These are phyloP conservation scores for mouse (Mus musculus) DNA, from an alignment of 2,113 vertebrate genomes.

Conservation along the genomic window DNA sequence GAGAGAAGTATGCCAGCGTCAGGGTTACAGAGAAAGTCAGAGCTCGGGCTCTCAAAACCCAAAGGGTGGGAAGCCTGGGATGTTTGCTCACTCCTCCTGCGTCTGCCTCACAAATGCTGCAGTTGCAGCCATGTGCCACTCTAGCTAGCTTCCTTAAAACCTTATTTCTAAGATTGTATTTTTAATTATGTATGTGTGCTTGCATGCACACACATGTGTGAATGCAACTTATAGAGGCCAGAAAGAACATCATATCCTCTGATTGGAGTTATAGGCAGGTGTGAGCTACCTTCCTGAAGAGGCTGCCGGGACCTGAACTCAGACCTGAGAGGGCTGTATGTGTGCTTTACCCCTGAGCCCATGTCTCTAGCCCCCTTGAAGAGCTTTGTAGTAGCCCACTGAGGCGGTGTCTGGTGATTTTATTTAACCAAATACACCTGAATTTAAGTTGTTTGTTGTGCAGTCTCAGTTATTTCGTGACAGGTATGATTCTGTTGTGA, in stretches of 20 bases:
- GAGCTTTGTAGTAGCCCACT: background rate
- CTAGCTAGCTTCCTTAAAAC: background rate
- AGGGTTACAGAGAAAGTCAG: background rate
- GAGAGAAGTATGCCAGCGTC: background rate
- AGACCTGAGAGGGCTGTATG: background rate
- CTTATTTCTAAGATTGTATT: background rate
- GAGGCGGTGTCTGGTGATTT: background rate
- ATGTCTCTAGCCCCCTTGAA: background rate
- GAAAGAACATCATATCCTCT: background rate
- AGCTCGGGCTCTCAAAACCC: background rate
- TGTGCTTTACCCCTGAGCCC: too few species aligned
- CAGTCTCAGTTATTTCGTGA: background rate
- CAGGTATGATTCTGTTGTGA: background rate
- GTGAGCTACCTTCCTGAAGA: background rate
- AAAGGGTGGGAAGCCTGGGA: too few species aligned
- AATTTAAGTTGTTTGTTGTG: constrained; percentile 9
- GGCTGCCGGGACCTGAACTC: background rate
- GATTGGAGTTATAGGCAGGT: background rate
- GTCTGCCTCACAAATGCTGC: background rate
- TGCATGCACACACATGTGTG: background rate
- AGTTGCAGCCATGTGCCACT: background rate
- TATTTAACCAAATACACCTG: background rate
- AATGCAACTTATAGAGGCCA: background rate
- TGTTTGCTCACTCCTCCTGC: background rate
- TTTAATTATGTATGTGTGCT: background rate